phyloP scores from a whole-genome alignment of 2,888 invertebrate species.

The Pachymerium ferrugineum region DNA sequence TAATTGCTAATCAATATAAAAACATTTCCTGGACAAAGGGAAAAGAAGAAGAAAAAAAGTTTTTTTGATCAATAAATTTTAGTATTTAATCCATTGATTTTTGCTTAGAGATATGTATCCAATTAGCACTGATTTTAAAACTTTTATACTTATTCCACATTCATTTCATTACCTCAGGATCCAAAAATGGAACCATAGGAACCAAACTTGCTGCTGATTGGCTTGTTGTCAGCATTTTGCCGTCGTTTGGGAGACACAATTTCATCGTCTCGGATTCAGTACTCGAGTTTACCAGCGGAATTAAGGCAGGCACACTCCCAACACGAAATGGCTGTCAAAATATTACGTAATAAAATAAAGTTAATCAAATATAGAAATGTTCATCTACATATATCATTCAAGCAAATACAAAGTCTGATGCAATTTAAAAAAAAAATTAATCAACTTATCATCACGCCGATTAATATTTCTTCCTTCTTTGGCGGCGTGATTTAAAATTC shows the following conservation, averaged over 20 bases:
- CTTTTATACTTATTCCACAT: neutral
- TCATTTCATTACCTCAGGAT: conserved; percentile 28
- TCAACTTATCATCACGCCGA: neutral
- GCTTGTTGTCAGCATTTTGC: conserved; percentile 29
- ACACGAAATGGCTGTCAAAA: conserved; percentile 32
- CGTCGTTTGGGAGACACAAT: conserved; percentile 31
- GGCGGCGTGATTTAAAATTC: no score
- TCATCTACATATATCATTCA: no score
- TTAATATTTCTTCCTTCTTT: neutral
- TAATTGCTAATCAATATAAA: conserved; percentile 6
- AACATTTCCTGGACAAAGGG: neutral
- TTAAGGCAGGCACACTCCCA: conserved; percentile 32
- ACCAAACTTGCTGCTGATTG: conserved; percentile 32
- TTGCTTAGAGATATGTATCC: no score
- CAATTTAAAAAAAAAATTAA: neutral
- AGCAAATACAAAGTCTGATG: no score
- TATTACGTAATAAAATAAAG: neutral
- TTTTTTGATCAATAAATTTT: neutral
- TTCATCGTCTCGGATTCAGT: conserved; percentile 33
- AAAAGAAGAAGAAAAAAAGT: neutral
- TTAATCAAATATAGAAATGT: no score
- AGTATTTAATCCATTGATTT: no score
- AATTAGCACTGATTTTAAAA: no score
- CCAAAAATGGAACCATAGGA: conserved; percentile 33
- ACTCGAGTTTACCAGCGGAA: conserved; percentile 28